Evolutionary conservation across 2,113 vertebrate genomes (phyloP), one percentile per base, ranked within the genome.

Genomic region (Brachyhypopomus gauderio): DNA sequence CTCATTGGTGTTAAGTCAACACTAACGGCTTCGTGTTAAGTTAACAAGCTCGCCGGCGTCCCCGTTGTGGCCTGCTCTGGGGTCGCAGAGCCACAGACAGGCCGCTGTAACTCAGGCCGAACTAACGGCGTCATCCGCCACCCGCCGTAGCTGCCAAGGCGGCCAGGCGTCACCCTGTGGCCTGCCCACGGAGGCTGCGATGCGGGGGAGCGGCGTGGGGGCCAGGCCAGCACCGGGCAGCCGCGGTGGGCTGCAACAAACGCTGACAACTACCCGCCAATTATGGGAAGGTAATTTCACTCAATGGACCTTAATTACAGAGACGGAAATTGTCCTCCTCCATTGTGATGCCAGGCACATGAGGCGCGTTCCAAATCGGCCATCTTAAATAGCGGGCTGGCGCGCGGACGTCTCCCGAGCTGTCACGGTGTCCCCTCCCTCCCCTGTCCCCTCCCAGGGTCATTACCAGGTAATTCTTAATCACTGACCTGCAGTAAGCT

Each of bases 221-320:
- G 76, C 86, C 87, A 87, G 76, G 75, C 79, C 78, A 84, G 27
- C 63, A 82, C 79, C 66, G 34, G 66, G 66, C 66, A 85, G 79
- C 75, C 82, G 78, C 80, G 86, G 83, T 86, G 89, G 22, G 81
- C 75, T 72, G 82, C 83, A 91, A 87, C 90, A 91, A 91, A 92
- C 86, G 88, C 92, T 91, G 91, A 93, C 94, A 92, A 91, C 92
- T 94, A 93, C 92, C 92, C 89, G 88, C 88, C 91, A 94, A 93
- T 92, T 93, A 93, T 87, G 91, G 20, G 90, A 90, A 93, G 93
- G 92, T 90, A 92, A 93, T 90, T 90, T 91, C 92, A 85, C 89
- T 90, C 89, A 92, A 92, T 92, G 92, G 93, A 92, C 91, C 91
- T 93, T 94, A 95, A 94, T 94, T 94, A 94, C 89, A 86, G 89